Percentiles rank a stretch among this genome's conserved stretches.
Evolutionary conservation across 2,113 vertebrate species (phyloP).

Genomic region (Aldabrachelys gigantea): DNA sequence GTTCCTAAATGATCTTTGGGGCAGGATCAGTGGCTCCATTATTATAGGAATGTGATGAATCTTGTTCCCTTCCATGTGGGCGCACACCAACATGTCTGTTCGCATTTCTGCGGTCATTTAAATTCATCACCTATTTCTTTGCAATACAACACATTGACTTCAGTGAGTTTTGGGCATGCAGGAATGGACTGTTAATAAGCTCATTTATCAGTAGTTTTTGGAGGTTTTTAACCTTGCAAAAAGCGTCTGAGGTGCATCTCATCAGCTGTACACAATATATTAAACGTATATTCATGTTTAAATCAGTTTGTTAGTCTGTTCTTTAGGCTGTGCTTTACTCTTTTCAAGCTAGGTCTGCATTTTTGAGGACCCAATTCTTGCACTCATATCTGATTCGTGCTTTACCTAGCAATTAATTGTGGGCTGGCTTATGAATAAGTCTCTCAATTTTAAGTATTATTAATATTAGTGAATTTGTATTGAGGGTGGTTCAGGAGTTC

Average conservation of each 20-base stretch:
- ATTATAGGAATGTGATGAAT: background rate
- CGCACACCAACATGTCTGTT: background rate
- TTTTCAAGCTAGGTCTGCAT: background rate
- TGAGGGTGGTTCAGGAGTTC: background rate
- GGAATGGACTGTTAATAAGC: background rate
- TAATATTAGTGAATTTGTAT: background rate
- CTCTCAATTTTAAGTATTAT: background rate
- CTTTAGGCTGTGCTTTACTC: background rate
- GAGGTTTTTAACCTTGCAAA: background rate
- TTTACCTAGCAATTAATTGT: background rate
- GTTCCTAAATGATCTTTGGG: background rate
- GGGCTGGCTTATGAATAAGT: background rate
- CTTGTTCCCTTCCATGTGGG: background rate
- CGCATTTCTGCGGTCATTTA: background rate
- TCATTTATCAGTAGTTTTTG: background rate
- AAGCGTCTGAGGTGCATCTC: background rate
- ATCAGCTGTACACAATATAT: background rate
- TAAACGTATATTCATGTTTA: rapidly evolving
- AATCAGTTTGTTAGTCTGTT: background rate
- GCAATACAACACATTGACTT: background rate
- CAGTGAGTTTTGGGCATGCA: background rate
- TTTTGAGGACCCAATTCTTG: rapidly evolving
- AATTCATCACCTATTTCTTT: background rate
- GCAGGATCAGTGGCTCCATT: background rate
- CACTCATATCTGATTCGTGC: background rate